phyloP scores from a whole-genome alignment of 2,797 vertebrate species.

The Xenops minutus region DNA sequence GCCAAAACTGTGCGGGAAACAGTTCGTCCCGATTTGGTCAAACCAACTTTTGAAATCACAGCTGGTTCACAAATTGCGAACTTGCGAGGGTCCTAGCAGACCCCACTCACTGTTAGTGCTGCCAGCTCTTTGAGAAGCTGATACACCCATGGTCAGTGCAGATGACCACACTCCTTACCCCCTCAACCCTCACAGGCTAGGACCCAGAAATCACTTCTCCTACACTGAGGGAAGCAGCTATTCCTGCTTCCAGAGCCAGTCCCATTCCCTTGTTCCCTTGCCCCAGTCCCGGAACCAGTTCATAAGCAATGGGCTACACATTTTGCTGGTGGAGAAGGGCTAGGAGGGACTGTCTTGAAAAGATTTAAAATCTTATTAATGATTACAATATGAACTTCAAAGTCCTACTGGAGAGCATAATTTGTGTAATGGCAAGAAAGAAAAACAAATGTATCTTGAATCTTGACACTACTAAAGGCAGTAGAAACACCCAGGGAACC shows the following conservation, averaged over 20 bases:
- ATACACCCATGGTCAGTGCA: not conserved
- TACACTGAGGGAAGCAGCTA: not conserved
- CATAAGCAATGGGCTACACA: not conserved
- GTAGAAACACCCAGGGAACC: not conserved
- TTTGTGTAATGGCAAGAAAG: constrained; percentile 51
- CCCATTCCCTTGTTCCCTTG: constrained; percentile 1
- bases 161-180: not conserved
- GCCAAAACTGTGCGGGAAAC: constrained; percentile 55
- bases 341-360: constrained; percentile 33
- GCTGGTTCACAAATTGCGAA: not conserved
- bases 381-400: constrained; percentile 57
- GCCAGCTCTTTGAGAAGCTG: not conserved
- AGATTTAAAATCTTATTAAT: constrained; percentile 59
- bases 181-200: not conserved
- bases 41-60: constrained; percentile 32
- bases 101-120: not conserved
- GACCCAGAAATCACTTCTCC: not conserved
- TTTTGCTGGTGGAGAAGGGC: constrained; percentile 35
- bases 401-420: constrained; percentile 36
- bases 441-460: constrained; percentile 62
- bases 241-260: not conserved
- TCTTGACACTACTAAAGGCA: constrained; percentile 9
- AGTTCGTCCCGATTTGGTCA: not conserved
- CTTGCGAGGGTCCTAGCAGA: not conserved
- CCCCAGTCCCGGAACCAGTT: constrained; percentile 30